A percentile compares a stretch with the other conserved stretches of the same genome.
Conservation (phyloP, 35 echinoderm and acorn worm species). For the Heliocidaris erythrogramma region DNA sequence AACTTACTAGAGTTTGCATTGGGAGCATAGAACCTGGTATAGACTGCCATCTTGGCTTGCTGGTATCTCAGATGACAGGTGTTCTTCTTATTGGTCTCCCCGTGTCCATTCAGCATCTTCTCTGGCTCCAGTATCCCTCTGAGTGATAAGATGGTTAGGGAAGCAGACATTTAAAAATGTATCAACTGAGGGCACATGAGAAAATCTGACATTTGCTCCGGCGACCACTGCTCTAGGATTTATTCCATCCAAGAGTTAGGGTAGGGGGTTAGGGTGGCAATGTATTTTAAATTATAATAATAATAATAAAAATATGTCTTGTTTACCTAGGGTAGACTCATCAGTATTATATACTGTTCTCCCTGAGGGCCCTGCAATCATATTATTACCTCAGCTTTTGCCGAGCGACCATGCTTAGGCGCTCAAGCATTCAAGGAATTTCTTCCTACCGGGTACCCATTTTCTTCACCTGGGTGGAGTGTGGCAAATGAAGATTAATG, state of each 20-base stretch:
- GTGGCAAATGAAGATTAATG: too few species aligned
- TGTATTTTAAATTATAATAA: too few species aligned
- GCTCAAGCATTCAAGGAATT: too few species aligned
- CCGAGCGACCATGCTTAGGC: too few species aligned
- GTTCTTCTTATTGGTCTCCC: constrained; percentile 38
- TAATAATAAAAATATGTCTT: too few species aligned
- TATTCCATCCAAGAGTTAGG: not conserved
- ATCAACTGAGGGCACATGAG: not conserved
- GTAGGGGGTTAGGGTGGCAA: too few species aligned
- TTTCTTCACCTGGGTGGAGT: too few species aligned
- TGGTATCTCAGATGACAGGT: constrained; percentile 65
- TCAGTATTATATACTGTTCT: too few species aligned
- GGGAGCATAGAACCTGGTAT: constrained; percentile 73
- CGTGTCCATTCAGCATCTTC: constrained; percentile 41
- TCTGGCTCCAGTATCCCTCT: constrained; percentile 46
- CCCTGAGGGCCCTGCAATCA: too few species aligned
- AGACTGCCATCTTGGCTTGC: constrained; percentile 52
- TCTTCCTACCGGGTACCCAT: too few species aligned
- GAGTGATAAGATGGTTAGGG: not conserved
- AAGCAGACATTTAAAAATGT: not conserved
- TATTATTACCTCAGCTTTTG: too few species aligned
- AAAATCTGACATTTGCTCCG: not conserved
- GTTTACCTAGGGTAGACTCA: too few species aligned
- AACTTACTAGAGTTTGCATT: constrained; percentile 58
- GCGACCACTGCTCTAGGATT: not conserved